Evolutionary conservation across 2,113 vertebrate genomes (phyloP), one percentile per base, ranked within the genome.

Genomic region (Rutilus rutilus): DNA sequence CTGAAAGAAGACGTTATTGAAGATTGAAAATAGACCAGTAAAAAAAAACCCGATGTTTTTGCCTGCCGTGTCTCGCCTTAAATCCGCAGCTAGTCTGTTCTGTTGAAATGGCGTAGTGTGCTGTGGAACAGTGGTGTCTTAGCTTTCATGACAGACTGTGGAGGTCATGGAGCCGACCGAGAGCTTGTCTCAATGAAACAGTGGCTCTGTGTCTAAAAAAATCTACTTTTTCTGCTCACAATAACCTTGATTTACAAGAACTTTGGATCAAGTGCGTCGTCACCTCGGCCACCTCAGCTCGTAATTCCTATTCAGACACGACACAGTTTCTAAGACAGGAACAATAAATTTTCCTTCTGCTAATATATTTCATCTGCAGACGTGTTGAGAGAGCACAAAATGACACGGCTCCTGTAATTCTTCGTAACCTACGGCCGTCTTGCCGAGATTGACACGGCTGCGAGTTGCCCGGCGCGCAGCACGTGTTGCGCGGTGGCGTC

Each of bases 401-500:
- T 69, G 62, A 57, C 64, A 39, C 6, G 21, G 50, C 81, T 73
- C 65, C 30, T 25, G 50, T 73, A 73, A 73, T 83, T 83, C 64
- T 73, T 73, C 6, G 3, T 83, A 83, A 83, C 81, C 81, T 69
- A 15, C 14, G 30, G 47, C 27, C 64, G 6, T 5, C 45, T 83
- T 11, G 47, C 47, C 3, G 27, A 83, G 80, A 80, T 86, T 86
- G 76, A 65, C 60, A 17, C 6, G 74, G 27, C 59, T 52, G 86
- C 9, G 33, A 67, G 67, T 79, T 88, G 78, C 90, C 86, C 83
- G 76, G 30, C n/a, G 21, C 25, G 84, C 85, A 85, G 83, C 84
- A 90, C 81, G 88, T 82, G 86, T 90, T 73, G 64, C 47, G 62
- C 30, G 76, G 78, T 67, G 86, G 84, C 23, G 86, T 78, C 71